Base-by-base conservation (phyloP, 2,888 invertebrate genomes). In the Macrophya annulata region DNA sequence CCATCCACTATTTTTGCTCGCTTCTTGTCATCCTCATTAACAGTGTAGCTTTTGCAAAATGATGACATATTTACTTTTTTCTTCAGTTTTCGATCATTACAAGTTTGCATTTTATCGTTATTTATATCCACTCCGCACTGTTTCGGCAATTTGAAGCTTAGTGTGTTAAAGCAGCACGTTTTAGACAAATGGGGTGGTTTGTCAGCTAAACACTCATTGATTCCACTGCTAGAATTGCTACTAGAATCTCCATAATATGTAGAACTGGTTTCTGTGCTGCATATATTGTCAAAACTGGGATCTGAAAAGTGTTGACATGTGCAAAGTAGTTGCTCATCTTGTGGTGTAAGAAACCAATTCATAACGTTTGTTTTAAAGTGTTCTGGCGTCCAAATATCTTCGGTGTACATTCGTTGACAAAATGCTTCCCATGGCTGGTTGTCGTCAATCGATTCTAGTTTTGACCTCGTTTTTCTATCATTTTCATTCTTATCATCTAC, bases 301-400 rank as follows among this genome's bases (percentile, higher is more conserved):
- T 59, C 43, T 55, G 68, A 31, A 76, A 51, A 37, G 48, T 37
- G 4, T 65, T 51, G 21, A 59, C 62, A 74, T 21, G 43, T 68
- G 15, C 83, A 83, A 37, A 71, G 40, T 48, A 83, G 31, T 10
- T 83, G 31, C 37, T 83, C 68, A 48, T 83, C 51, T n/a, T 31
- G 45, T n/a, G 12, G 9, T 5, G 15, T 21, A n/a, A 51, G 31
- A 51, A 83, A 83, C 83, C 83, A 83, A 10, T 83, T 48, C 37
- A 51, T 37, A n/a, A 83, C 83, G 48, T 71, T 83, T 6, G 83
- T 83, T 48, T 51, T 83, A 4, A 83, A 83, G 25, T 83, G 83
- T 48, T 71, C 8, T 3, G 83, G 83, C 21, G 83, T 83, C 83
- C 83, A 83, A 37, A 68, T 83, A 51, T 83, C 83, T 68, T 83